Evolutionary conservation across 2,797 vertebrate genomes (phyloP), one percentile per base, ranked within the genome.

Genomic region (Stomatorhinus walkeri): DNA sequence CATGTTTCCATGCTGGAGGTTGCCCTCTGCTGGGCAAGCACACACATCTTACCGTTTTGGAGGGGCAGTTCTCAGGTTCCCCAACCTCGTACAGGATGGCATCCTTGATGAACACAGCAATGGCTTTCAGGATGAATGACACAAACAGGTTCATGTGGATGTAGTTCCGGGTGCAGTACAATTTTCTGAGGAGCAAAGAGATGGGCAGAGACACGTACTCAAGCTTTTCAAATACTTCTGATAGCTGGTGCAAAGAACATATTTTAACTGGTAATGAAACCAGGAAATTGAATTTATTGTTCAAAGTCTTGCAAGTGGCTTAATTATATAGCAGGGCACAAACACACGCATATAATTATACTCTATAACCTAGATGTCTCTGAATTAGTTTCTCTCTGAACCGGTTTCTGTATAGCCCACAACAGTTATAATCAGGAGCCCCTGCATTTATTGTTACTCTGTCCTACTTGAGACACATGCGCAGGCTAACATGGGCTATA

Each of bases 131-230:
- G 92, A 99, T 97, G 92, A 99, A 99, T 54, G 98, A 98, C 91
- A 97, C 94, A 92, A 99, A 99, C 81, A 99, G 96, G 89, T 99
- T 97, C 94, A 97, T 97, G 92, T 99, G 98, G 93, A 99, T 98
- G 93, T 98, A 98, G 92, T 99, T 99, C 89, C 98, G 94, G 0
- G 98, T 99, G 92, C 98, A 99, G 93, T 97, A 98, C 3, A 99
- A 96, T 91, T 99, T 99, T 94, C 98, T 99, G 91, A n/a, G 68
- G 87, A 52, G 89, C 8, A 32, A 8, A 91, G 59, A 81, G 12
- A 56, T 48, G 43, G 43, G 49, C 4, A 56, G 46, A 86, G 7
- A 48, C 72, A 79, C 72, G 43, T 1, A 40, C 32, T 14, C 72
- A 79, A 43, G 28, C 68, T 79, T 36, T 79, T 43, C 4, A 79